phyloP scores from a whole-genome alignment of 2,888 invertebrate species.

The Eilema caniola region DNA sequence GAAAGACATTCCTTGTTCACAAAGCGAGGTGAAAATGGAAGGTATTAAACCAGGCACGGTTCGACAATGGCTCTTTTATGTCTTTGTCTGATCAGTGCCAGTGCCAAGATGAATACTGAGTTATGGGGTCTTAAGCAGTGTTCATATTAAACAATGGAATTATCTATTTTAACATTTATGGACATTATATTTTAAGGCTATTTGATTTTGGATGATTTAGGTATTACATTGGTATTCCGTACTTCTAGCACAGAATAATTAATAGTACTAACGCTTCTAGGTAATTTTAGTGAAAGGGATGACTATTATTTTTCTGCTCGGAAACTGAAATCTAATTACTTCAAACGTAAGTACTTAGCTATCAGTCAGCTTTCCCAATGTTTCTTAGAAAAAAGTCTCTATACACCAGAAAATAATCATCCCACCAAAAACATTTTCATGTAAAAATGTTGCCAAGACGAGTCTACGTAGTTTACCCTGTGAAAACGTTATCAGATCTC shows the following conservation, averaged over 20 bases:
- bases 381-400: too few species aligned
- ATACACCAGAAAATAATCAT: too few species aligned
- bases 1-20: slow-evolving; percentile 64
- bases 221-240: too few species aligned
- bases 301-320: neutral
- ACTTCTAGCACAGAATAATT: too few species aligned
- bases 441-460: too few species aligned
- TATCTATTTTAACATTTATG: neutral
- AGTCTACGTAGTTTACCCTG: too few species aligned
- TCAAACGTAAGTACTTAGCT: neutral
- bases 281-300: neutral
- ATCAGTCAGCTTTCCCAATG: too few species aligned
- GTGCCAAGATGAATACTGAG: slow-evolving; percentile 48
- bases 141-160: slow-evolving; percentile 1
- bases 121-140: neutral
- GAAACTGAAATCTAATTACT: neutral
- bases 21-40: slow-evolving; percentile 68
- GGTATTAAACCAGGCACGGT: slow-evolving; percentile 67
- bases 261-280: too few species aligned
- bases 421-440: too few species aligned
- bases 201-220: neutral
- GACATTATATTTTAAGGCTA: neutral
- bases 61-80: slow-evolving; percentile 71
- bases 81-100: slow-evolving; percentile 62
- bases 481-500: too few species aligned